These are phyloP conservation scores for Donacobius atricapilla DNA, from an alignment of 2,113 vertebrate species.

Conservation along the genomic window DNA sequence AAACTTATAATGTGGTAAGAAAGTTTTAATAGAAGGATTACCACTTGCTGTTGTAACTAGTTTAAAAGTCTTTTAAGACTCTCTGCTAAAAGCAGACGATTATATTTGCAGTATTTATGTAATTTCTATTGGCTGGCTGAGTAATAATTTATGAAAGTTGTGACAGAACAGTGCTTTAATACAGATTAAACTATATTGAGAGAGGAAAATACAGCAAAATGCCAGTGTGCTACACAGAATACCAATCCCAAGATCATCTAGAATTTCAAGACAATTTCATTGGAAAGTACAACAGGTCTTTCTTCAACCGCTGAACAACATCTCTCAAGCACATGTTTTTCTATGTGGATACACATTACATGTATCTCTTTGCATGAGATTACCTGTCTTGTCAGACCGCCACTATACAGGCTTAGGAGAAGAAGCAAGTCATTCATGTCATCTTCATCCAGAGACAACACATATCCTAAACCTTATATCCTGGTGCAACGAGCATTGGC, in stretches of 20 bases:
- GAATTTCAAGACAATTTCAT: neutral
- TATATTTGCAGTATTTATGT: conserved; percentile 53
- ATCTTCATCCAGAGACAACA: neutral
- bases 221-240: neutral
- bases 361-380: neutral
- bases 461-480: neutral
- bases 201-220: conserved; percentile 14
- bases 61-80: conserved; percentile 56
- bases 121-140: conserved; percentile 34
- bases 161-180: conserved; percentile 45
- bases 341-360: neutral
- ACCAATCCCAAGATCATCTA: neutral
- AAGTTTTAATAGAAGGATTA: conserved; percentile 64
- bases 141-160: conserved; percentile 57
- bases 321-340: neutral
- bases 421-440: neutral
- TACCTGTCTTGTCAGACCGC: neutral
- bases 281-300: neutral
- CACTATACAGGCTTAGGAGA: neutral
- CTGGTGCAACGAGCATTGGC: neutral
- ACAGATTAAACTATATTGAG: conserved; percentile 34
- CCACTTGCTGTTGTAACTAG: conserved; percentile 52
- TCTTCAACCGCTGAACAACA: neutral
- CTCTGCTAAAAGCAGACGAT: conserved; percentile 8
- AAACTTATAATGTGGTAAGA: conserved; percentile 37